phyloP scores from a whole-genome alignment of 2,888 invertebrate species.

The Amblyjoppa proteus region DNA sequence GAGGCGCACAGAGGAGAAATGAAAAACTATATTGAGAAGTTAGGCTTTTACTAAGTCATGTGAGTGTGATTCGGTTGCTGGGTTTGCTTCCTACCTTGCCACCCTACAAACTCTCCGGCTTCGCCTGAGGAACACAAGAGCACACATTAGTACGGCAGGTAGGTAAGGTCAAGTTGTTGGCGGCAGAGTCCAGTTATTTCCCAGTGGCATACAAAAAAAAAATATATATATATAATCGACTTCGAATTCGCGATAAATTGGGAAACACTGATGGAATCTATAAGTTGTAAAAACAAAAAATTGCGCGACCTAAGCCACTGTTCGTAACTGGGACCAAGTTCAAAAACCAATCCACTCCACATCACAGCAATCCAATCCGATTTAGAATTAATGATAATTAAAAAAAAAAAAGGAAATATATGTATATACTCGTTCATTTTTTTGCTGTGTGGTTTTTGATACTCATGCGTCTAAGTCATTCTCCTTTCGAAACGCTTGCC shows the following conservation, averaged over 20 bases:
- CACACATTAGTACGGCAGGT: slow-evolving; percentile 86
- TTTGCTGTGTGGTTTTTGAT: slow-evolving; percentile 83
- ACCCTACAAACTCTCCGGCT: slow-evolving; percentile 92
- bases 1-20: slow-evolving; percentile 60
- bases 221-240: not conserved
- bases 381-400: slow-evolving; percentile 69
- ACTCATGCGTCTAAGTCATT: slow-evolving; percentile 85
- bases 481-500: slow-evolving; percentile 83
- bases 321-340: slow-evolving; percentile 82
- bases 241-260: not conserved
- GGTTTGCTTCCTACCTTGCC: slow-evolving; percentile 90
- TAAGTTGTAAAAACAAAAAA: slow-evolving; percentile 27
- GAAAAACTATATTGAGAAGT: slow-evolving; percentile 74
- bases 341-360: slow-evolving; percentile 85
- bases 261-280: too few species aligned
- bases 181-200: slow-evolving; percentile 84
- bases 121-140: slow-evolving; percentile 90
- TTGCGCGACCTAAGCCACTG: slow-evolving; percentile 78
- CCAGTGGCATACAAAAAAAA: slow-evolving; percentile 80
- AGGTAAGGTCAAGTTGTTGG: slow-evolving; percentile 84
- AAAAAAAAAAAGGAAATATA: slow-evolving; percentile 57
- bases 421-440: slow-evolving; percentile 72
- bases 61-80: slow-evolving; percentile 86
- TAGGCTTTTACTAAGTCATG: slow-evolving; percentile 84
- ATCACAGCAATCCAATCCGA: slow-evolving; percentile 84